phyloP scores from a whole-genome alignment of 2,797 vertebrate species.

The Xiphorhynchus erythropygius region DNA sequence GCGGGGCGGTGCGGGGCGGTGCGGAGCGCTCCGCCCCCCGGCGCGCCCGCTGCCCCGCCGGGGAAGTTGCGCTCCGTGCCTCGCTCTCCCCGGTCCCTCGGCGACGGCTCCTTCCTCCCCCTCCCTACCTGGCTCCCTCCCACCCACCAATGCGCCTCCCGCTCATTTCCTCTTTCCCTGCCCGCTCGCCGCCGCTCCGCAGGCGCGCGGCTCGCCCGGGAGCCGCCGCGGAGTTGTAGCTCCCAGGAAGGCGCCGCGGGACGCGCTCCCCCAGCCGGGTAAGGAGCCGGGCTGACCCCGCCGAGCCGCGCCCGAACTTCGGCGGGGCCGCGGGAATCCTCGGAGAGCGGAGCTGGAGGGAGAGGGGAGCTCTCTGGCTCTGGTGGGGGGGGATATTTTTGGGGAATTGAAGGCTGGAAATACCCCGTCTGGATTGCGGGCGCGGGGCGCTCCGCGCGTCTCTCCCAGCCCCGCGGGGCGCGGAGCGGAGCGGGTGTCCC shows the following conservation, averaged over 20 bases:
- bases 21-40: not conserved
- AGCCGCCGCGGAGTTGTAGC: conserved; percentile 39
- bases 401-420: not conserved
- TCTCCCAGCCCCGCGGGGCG: not conserved
- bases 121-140: conserved; percentile 10
- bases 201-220: conserved; percentile 23
- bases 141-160: conserved; percentile 35
- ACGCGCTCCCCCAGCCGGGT: conserved; percentile 10
- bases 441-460: not conserved
- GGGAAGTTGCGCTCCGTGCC: not conserved
- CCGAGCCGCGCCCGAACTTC: conserved; percentile 8
- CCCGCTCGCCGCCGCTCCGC: conserved; percentile 17
- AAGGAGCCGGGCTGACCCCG: not conserved
- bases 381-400: not conserved
- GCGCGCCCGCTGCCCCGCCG: not conserved
- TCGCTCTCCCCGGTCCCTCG: conserved; percentile 16
- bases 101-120: conserved; percentile 43
- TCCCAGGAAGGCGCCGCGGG: conserved; percentile 16
- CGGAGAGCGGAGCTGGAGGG: not conserved
- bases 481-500: not conserved
- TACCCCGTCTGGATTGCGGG: not conserved
- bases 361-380: not conserved
- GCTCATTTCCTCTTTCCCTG: conserved; percentile 45
- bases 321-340: not conserved
- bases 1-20: not conserved